phyloP scores from a whole-genome alignment of 2,888 invertebrate species.

The Crematogaster levior region DNA sequence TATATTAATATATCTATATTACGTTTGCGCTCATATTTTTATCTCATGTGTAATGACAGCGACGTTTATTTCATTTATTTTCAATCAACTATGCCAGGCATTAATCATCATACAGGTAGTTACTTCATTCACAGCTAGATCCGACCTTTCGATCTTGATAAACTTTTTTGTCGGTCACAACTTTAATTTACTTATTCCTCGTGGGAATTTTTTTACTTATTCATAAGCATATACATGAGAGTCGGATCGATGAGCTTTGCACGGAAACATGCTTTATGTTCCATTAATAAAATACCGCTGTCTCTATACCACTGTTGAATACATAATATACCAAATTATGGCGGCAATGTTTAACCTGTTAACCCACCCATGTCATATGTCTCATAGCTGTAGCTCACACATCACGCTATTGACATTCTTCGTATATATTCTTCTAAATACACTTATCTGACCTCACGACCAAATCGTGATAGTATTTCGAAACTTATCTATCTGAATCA shows the following conservation, averaged over 20 bases:
- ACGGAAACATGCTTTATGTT: conserved; percentile 6
- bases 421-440: not conserved
- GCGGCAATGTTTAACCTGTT: conserved; percentile 2
- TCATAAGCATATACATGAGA: conserved; percentile 1
- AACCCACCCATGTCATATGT: not conserved
- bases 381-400: not conserved
- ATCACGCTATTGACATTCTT: not conserved
- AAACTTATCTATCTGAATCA: not conserved
- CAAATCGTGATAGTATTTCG: not conserved
- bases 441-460: not conserved
- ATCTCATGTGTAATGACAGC: not conserved
- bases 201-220: conserved; percentile 1
- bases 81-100: conserved; percentile 7
- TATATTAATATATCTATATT: not conserved
- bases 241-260: conserved; percentile 28
- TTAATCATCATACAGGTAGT: conserved; percentile 44
- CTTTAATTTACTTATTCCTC: not conserved
- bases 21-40: not conserved
- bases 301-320: conserved; percentile 22
- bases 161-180: not conserved
- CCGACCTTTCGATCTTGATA: not conserved
- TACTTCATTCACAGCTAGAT: not conserved
- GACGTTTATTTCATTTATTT: conserved; percentile 35
- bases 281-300: conserved; percentile 44
- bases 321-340: conserved; percentile 12